phyloP scores from a whole-genome alignment of 2,888 invertebrate genomes.

The Cancer borealis region DNA sequence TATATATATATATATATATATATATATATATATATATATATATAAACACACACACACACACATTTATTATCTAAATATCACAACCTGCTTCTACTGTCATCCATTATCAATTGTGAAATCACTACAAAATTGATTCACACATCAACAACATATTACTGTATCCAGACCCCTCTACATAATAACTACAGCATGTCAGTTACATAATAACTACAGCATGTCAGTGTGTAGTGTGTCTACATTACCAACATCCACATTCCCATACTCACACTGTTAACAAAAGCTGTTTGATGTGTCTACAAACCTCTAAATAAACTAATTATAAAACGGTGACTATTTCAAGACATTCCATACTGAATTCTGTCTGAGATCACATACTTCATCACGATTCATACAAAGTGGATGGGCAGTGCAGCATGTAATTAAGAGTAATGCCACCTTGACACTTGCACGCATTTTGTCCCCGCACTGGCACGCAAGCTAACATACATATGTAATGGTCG shows the following conservation, averaged over 20 bases:
- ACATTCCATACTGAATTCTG: not conserved
- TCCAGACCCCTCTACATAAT: too few relatives aligned
- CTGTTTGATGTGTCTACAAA: not conserved
- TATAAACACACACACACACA: not conserved
- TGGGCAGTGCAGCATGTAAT: not conserved
- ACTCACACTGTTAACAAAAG: not conserved
- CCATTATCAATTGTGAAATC: not conserved
- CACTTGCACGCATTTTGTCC: too few relatives aligned
- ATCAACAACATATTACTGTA: too few relatives aligned
- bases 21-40: slow-evolving; percentile 53
- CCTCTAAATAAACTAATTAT: not conserved
- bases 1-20: slow-evolving; percentile 62
- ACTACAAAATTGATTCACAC: not conserved
- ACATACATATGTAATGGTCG: too few relatives aligned
- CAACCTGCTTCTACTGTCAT: too few relatives aligned
- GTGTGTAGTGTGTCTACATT: too few relatives aligned
- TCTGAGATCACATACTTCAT: not conserved
- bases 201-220: too few relatives aligned
- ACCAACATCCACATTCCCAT: too few relatives aligned
- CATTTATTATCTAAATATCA: too few relatives aligned
- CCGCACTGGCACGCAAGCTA: too few relatives aligned
- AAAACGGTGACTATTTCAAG: not conserved
- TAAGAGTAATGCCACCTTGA: too few relatives aligned
- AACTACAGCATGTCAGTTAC: too few relatives aligned
- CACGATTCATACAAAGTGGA: not conserved